phyloP scores from a whole-genome alignment of 2,113 vertebrate genomes.

The Polyodon spathula region DNA sequence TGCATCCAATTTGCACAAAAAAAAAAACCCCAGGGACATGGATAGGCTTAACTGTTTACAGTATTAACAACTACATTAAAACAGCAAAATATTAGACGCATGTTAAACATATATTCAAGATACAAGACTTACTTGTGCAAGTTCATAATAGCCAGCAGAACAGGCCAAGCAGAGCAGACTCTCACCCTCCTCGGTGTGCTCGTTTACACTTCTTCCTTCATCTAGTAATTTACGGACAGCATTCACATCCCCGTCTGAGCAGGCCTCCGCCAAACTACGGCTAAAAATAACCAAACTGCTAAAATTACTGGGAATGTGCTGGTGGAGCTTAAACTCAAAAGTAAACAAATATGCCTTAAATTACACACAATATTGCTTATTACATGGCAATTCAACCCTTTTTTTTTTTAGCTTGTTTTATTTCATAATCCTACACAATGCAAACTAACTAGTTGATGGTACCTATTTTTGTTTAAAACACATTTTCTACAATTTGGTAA shows the following conservation, averaged over 20 bases:
- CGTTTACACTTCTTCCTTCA: conserved; percentile 94
- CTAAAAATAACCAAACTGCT: conserved; percentile 82
- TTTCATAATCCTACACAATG: no score
- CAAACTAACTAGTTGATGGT: no score
- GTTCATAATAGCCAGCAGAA: conserved; percentile 94
- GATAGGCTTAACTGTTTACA: no score
- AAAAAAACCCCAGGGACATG: no score
- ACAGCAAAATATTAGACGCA: no score
- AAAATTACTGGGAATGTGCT: conserved; percentile 72
- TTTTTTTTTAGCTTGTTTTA: background rate
- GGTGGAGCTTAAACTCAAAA: conserved; percentile 27
- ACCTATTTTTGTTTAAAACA: no score
- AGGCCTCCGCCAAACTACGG: conserved; percentile 97
- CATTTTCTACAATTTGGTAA: no score
- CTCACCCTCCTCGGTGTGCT: conserved; percentile 96
- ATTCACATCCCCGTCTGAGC: conserved; percentile 96
- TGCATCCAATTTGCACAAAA: no score
- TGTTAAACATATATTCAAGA: no score
- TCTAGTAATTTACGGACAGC: conserved; percentile 93
- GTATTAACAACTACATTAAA: no score
- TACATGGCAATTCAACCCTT: background rate
- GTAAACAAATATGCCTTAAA: background rate
- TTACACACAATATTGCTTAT: background rate
- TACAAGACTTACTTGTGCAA: conserved; percentile 81
- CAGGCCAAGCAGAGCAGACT: conserved; percentile 94